Conservation (phyloP, 1,140 invertebrate genomes). For the Drosophila orosa region DNA sequence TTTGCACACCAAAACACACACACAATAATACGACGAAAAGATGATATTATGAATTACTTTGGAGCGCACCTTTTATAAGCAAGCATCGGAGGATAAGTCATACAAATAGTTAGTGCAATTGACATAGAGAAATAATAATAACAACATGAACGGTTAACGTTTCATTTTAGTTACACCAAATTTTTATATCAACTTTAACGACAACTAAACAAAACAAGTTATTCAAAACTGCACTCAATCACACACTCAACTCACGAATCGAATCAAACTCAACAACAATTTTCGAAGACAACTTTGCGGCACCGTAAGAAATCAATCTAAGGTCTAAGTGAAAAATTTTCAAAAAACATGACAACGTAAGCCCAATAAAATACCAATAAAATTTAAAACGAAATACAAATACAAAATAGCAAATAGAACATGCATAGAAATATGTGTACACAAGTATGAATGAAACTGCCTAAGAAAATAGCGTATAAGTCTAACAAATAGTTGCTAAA, state of each 20-base stretch:
- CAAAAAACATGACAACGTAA: conserved; percentile 29
- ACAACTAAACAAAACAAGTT: conserved; percentile 46
- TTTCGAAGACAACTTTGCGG: conserved; percentile 69
- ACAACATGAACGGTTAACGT: conserved; percentile 50
- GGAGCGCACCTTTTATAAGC: conserved; percentile 70
- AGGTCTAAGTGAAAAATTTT: conserved; percentile 39
- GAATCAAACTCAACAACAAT: conserved; percentile 51
- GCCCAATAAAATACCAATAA: conserved; percentile 52
- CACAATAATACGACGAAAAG: conserved; percentile 24
- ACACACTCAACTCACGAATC: conserved; percentile 42
- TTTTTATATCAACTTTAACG: conserved; percentile 59
- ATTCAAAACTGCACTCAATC: conserved; percentile 70
- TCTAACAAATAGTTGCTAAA: conserved; percentile 68
- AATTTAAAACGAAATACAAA: conserved; percentile 46
- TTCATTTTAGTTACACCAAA: conserved; percentile 70
- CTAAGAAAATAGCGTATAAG: conserved; percentile 73
- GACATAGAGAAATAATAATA: conserved; percentile 55
- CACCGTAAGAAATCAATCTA: conserved; percentile 57
- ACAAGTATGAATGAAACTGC: conserved; percentile 82
- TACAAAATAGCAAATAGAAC: conserved; percentile 53
- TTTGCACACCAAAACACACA: conserved; percentile 54
- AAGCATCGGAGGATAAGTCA: conserved; percentile 45
- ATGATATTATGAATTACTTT: conserved; percentile 57
- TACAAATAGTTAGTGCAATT: conserved; percentile 71
- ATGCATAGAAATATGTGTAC: conserved; percentile 43